Base-by-base conservation (phyloP, 1,140 invertebrate genomes). In the Mya arenaria region DNA sequence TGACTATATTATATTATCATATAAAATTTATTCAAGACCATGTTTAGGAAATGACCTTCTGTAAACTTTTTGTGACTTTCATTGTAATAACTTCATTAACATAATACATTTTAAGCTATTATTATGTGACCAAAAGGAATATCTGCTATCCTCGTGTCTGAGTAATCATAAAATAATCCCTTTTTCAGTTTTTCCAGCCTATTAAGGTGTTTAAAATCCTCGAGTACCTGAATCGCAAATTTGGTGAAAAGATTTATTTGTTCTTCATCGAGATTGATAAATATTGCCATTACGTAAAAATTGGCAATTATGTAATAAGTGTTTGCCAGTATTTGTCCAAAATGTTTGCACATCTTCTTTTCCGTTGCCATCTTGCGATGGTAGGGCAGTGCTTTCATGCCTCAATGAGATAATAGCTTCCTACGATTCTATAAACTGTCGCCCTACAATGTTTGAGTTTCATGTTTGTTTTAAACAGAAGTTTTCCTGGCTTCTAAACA, bases 171-270 rank as follows among this genome's bases (percentile, higher is more conserved):
- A n/a, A n/a, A n/a, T n/a, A n/a, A n/a, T n/a, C n/a, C n/a, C n/a
- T n/a, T n/a, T n/a, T n/a, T n/a, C n/a, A n/a, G n/a, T n/a, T n/a
- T n/a, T n/a, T n/a, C n/a, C n/a, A n/a, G n/a, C n/a, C n/a, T n/a
- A n/a, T n/a, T n/a, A n/a, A n/a, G n/a, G n/a, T n/a, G n/a, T n/a
- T n/a, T n/a, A n/a, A n/a, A n/a, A n/a, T n/a, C n/a, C n/a, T n/a
- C n/a, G n/a, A n/a, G n/a, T n/a, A n/a, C n/a, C n/a, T n/a, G n/a
- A n/a, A n/a, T n/a, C n/a, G n/a, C n/a, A n/a, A n/a, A n/a, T n/a
- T n/a, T n/a, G n/a, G n/a, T n/a, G n/a, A 52, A 44, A 52, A 52
- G 48, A 52, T 52, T 52, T 52, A 52, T 52, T 52, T 52, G 25
- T 52, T 52, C 48, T 23, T 8, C 48, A 52, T 4, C 48, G 19